These are phyloP conservation scores for Metopia argyrocephala DNA, from an alignment of 2,888 invertebrate species.

Conservation along the genomic window DNA sequence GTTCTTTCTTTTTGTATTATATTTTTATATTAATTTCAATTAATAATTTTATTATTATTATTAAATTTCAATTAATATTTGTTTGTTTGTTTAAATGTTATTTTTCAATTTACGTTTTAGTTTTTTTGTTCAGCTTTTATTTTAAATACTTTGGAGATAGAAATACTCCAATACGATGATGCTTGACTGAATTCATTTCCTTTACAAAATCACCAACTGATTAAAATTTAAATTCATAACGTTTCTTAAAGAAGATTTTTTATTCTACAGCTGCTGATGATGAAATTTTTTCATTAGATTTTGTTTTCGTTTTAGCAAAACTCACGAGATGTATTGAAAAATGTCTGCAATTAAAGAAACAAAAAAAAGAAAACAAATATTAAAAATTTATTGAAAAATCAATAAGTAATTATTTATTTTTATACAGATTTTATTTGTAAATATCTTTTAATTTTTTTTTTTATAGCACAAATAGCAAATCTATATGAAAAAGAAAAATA, in stretches of 20 bases:
- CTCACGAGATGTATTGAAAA: constrained; percentile 38
- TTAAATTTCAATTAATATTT: constrained; percentile 16
- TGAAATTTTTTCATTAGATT: constrained; percentile 66
- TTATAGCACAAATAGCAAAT: constrained; percentile 16
- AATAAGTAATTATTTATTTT: constrained; percentile 10
- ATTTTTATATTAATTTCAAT: constrained; percentile 22
- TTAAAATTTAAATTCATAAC: constrained; percentile 68
- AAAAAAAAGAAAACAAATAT: constrained; percentile 33
- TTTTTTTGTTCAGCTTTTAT: constrained; percentile 47
- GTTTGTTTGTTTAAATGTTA: neutral
- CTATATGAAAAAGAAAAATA: constrained; percentile 5
- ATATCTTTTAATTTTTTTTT: constrained; percentile 1
- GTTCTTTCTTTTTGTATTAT: constrained; percentile 1
- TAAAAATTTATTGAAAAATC: neutral
- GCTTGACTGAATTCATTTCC: constrained; percentile 78
- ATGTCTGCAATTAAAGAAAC: constrained; percentile 56
- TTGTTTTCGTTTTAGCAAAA: neutral
- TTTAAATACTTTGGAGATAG: constrained; percentile 76
- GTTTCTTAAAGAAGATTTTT: constrained; percentile 17
- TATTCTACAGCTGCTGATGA: constrained; percentile 5
- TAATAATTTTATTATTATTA: constrained; percentile 27
- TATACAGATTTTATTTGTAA: neutral
- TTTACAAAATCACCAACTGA: constrained; percentile 37
- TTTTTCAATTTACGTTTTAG: constrained; percentile 20
- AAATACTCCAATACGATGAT: constrained; percentile 79